These are phyloP conservation scores for Uromys caudimaculatus DNA, from an alignment of 2,797 vertebrate genomes.

Conservation along the genomic window DNA sequence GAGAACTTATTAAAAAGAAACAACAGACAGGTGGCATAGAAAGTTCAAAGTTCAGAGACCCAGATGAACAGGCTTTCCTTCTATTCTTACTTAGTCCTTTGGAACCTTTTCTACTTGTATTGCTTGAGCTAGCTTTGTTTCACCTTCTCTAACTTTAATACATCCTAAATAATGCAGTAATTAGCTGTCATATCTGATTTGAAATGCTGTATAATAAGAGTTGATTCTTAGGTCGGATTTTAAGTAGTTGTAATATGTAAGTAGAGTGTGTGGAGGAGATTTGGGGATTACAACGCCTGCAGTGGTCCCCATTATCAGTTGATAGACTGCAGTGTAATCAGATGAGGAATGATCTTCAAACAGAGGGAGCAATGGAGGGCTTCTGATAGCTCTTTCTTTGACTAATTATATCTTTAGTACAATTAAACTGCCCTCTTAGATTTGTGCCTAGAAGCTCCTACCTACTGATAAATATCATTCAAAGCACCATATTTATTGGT, in stretches of 20 bases:
- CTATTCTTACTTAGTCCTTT: background rate
- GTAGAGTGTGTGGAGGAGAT: background rate
- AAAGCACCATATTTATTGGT: background rate
- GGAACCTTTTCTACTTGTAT: background rate
- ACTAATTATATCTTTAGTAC: background rate
- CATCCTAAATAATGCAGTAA: background rate
- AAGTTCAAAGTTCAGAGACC: background rate
- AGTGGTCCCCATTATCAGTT: background rate
- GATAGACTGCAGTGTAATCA: background rate
- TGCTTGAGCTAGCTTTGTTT: background rate
- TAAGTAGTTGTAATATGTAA: background rate
- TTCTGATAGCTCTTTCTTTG: background rate
- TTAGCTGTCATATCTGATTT: background rate
- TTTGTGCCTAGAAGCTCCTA: background rate
- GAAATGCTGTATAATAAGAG: background rate
- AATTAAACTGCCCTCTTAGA: constrained; percentile 4
- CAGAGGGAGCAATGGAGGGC: background rate
- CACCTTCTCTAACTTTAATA: background rate
- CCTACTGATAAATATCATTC: background rate
- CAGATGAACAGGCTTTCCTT: background rate
- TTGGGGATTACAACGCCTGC: background rate
- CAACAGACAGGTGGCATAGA: background rate
- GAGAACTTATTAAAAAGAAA: background rate
- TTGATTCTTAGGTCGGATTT: background rate
- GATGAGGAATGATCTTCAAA: background rate